These are phyloP conservation scores for Caenorhabditis doughertyi DNA, from an alignment of 2,888 invertebrate genomes.

Conservation along the genomic window DNA sequence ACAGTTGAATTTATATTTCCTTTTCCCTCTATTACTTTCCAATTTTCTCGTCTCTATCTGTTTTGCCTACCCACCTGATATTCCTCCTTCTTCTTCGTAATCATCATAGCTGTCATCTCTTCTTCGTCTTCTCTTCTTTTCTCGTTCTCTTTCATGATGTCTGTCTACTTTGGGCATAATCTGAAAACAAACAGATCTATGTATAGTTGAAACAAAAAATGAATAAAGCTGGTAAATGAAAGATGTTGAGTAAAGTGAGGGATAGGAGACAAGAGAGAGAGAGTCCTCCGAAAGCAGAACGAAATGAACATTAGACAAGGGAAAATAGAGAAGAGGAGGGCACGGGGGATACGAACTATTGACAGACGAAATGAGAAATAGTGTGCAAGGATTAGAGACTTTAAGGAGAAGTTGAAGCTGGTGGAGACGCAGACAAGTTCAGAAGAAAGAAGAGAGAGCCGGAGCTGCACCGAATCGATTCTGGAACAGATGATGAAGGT, in stretches of 20 bases:
- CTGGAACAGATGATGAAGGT: slow-evolving; percentile 51
- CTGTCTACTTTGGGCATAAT: slow-evolving; percentile 55
- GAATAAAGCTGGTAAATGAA: slow-evolving; percentile 8
- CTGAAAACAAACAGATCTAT: not conserved
- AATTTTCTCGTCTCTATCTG: not conserved
- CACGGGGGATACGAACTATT: slow-evolving; percentile 47
- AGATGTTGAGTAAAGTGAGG: slow-evolving; percentile 40
- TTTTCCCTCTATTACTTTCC: not conserved
- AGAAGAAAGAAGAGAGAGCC: slow-evolving; percentile 23
- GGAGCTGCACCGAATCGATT: slow-evolving; percentile 54
- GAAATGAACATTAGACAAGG: slow-evolving; percentile 59
- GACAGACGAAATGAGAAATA: slow-evolving; percentile 44
- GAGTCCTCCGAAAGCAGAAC: slow-evolving; percentile 1
- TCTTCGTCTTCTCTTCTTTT: slow-evolving; percentile 34
- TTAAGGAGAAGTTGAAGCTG: slow-evolving; percentile 6
- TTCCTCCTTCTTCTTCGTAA: slow-evolving; percentile 66
- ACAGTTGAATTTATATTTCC: too few species aligned
- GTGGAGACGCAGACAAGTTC: slow-evolving; percentile 28
- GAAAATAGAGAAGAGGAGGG: slow-evolving; percentile 42
- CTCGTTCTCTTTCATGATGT: slow-evolving; percentile 43
- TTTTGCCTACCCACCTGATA: slow-evolving; percentile 48
- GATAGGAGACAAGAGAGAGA: slow-evolving; percentile 4
- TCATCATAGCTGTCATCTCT: slow-evolving; percentile 57
- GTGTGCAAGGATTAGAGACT: slow-evolving; percentile 25
- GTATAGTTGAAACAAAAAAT: slow-evolving; percentile 14